Percentiles rank a stretch among this genome's conserved stretches.
These are phyloP conservation scores for Corythaixoides concolor DNA, from an alignment of 2,113 vertebrate genomes.

Conservation along the genomic window DNA sequence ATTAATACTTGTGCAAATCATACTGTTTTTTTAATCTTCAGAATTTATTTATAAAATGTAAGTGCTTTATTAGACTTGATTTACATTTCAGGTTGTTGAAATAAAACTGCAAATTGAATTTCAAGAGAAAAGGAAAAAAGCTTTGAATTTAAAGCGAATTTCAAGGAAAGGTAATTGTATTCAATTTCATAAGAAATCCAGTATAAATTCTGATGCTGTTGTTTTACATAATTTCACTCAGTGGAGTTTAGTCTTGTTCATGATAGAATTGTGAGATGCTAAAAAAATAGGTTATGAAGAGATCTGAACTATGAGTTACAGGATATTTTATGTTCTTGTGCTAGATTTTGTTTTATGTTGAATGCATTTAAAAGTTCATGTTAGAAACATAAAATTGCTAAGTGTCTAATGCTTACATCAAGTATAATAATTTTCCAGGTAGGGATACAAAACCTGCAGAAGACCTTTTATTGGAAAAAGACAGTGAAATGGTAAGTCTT, in stretches of 20 bases:
- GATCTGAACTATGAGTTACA: background rate
- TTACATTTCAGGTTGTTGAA: constrained; percentile 84
- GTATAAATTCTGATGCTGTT: background rate
- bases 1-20: background rate
- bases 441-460: constrained; percentile 58
- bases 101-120: constrained; percentile 92
- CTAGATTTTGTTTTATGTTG: background rate
- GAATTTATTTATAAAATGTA: background rate
- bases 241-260: background rate
- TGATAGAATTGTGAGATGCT: background rate
- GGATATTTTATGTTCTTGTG: fast-evolving
- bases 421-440: constrained; percentile 69
- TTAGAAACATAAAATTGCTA: background rate
- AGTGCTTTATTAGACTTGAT: background rate
- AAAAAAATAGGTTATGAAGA: background rate
- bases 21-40: background rate
- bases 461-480: constrained; percentile 74
- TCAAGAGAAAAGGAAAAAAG: constrained; percentile 86
- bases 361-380: background rate
- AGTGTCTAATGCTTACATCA: background rate
- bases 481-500: constrained; percentile 64
- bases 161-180: constrained; percentile 78
- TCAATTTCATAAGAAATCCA: background rate
- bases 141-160: constrained; percentile 80
- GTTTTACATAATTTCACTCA: background rate